A percentile compares a stretch with the other conserved stretches of the same genome.
phyloP scores from a whole-genome alignment of 2,797 vertebrate species.

The Naso thynnoides region DNA sequence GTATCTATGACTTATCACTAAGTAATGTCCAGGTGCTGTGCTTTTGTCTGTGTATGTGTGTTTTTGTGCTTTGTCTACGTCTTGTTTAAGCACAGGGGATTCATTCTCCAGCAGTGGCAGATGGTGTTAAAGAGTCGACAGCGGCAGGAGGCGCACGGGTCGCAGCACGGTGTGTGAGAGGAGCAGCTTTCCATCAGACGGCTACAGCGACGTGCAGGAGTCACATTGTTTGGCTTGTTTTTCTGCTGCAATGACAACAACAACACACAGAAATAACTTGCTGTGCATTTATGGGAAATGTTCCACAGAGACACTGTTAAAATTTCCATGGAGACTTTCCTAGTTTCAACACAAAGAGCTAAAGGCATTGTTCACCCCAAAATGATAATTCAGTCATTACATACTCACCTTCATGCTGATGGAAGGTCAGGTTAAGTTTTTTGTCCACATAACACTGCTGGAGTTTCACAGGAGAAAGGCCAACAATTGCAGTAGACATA shows the following conservation, averaged over 20 bases:
- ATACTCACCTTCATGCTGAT: too few species aligned
- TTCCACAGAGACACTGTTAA: not conserved
- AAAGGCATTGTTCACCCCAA: too few species aligned
- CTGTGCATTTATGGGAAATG: not conserved
- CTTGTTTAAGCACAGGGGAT: constrained; percentile 77
- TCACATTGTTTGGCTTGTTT: constrained; percentile 17
- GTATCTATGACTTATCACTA: not conserved
- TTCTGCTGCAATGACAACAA: constrained; percentile 49
- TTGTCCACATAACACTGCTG: too few species aligned
- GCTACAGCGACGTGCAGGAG: constrained; percentile 86
- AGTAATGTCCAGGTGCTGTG: not conserved
- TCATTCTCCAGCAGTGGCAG: constrained; percentile 91
- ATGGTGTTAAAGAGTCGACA: constrained; percentile 94
- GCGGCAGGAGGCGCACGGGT: constrained; percentile 92
- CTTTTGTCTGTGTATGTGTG: not conserved
- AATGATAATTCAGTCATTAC: too few species aligned
- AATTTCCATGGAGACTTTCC: not conserved
- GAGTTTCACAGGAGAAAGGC: too few species aligned
- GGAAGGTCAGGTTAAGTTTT: too few species aligned
- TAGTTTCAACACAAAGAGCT: too few species aligned
- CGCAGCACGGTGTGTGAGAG: constrained; percentile 88
- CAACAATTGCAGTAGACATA: too few species aligned
- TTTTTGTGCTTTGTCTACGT: constrained; percentile 51
- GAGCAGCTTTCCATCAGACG: constrained; percentile 90
- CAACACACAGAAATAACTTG: not conserved